Percentiles rank a stretch among this genome's conserved stretches.
These are phyloP conservation scores for Sprattus sprattus DNA, from an alignment of 2,113 vertebrate species.

Conservation along the genomic window DNA sequence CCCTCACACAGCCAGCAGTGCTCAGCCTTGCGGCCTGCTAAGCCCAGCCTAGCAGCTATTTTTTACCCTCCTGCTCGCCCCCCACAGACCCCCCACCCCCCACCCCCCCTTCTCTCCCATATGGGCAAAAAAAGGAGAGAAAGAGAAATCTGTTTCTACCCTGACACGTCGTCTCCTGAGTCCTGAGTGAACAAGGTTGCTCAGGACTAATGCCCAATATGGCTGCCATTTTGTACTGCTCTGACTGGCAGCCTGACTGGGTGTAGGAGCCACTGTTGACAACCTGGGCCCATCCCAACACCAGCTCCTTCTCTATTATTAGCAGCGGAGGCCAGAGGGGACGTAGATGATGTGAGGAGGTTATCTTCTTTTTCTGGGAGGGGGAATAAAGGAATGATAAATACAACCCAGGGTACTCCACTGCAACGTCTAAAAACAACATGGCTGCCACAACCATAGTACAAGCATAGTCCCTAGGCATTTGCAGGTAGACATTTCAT, in stretches of 20 bases:
- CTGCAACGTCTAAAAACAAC: background rate
- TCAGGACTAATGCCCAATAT: background rate
- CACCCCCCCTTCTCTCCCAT: background rate
- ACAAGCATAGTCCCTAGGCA: background rate
- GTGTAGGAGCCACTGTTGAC: background rate
- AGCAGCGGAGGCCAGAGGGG: background rate
- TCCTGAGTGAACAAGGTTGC: background rate
- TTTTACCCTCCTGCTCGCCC: background rate
- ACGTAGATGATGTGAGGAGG: background rate
- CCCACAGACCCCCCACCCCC: too few relatives aligned
- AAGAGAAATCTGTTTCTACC: background rate
- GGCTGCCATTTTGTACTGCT: slow-evolving; percentile 27
- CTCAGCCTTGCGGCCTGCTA: background rate
- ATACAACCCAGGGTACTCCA: background rate
- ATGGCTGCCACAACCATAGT: background rate
- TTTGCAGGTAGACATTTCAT: background rate
- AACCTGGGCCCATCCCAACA: background rate
- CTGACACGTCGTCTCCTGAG: background rate
- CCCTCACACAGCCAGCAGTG: background rate
- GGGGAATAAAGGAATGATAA: background rate
- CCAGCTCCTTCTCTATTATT: background rate
- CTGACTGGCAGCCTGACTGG: background rate
- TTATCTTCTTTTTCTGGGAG: background rate
- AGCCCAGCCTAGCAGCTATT: slow-evolving; percentile 4
- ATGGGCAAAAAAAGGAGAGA: background rate